phyloP scores from a whole-genome alignment of 2,113 vertebrate genomes.

The Micromys minutus region DNA sequence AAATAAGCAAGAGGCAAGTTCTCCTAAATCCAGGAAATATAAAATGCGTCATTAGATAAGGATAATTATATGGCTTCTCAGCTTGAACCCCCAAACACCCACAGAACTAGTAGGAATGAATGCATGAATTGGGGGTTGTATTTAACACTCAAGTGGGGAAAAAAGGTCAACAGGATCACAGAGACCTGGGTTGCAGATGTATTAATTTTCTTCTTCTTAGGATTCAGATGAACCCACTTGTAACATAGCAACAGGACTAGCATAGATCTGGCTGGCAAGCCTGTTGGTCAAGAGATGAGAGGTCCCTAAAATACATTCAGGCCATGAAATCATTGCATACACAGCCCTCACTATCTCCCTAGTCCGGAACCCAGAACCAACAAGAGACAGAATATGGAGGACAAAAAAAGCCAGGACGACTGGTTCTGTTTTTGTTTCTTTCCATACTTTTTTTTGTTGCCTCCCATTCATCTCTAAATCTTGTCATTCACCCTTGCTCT shows the following conservation, averaged over 20 bases:
- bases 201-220: neutral
- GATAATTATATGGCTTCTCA: constrained; percentile 38
- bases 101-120: neutral
- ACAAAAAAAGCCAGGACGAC: constrained; percentile 55
- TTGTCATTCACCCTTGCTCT: neutral
- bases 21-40: constrained; percentile 64
- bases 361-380: neutral
- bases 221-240: constrained; percentile 11
- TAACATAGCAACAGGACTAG: neutral
- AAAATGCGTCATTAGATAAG: constrained; percentile 63
- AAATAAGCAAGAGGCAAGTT: constrained; percentile 42
- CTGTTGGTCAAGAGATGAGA: constrained; percentile 46
- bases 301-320: constrained; percentile 18
- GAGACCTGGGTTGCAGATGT: constrained; percentile 6
- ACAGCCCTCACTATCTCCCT: constrained; percentile 54
- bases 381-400: constrained; percentile 72
- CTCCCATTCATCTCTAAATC: neutral
- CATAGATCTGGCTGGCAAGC: neutral
- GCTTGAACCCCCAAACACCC: neutral
- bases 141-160: constrained; percentile 17
- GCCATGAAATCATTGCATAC: constrained; percentile 46
- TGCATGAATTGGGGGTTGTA: neutral
- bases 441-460: neutral
- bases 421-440: constrained; percentile 76
- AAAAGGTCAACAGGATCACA: neutral